Conservation (phyloP, 2,888 invertebrate genomes). For the Drosophila flavopinicola region DNA sequence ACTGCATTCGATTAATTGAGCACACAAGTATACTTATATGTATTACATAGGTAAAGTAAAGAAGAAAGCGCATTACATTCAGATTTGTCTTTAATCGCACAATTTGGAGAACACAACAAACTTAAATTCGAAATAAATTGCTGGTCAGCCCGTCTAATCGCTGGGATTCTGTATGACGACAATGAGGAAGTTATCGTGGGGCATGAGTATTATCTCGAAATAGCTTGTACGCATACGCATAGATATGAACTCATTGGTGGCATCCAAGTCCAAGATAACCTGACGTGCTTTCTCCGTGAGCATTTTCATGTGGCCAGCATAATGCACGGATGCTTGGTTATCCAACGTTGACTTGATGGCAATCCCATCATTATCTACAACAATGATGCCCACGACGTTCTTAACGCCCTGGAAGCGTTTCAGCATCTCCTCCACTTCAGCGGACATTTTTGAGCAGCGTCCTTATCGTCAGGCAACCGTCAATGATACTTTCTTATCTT, state of each 20-base stretch:
- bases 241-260: slow-evolving; percentile 62
- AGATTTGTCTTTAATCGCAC: background rate
- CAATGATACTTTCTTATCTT: background rate
- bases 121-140: background rate
- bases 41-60: too few relatives aligned
- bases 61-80: background rate
- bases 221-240: slow-evolving; percentile 59
- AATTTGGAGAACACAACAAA: slow-evolving; percentile 12
- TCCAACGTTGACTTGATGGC: slow-evolving; percentile 70
- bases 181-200: slow-evolving; percentile 55
- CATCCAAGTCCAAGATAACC: slow-evolving; percentile 62
- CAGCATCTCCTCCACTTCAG: slow-evolving; percentile 66
- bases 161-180: slow-evolving; percentile 53
- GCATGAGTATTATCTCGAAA: slow-evolving; percentile 58
- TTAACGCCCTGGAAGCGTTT: slow-evolving; percentile 56
- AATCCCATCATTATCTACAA: slow-evolving; percentile 67
- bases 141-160: slow-evolving; percentile 33
- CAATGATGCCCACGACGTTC: slow-evolving; percentile 59
- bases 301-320: slow-evolving; percentile 54
- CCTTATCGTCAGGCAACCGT: background rate
- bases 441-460: slow-evolving; percentile 48
- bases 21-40: slow-evolving; percentile 3
- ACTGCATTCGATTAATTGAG: too few relatives aligned
- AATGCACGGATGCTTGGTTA: slow-evolving; percentile 49
- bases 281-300: slow-evolving; percentile 63